Percentiles rank a stretch among this genome's conserved stretches.
These are phyloP conservation scores for Pseudobourletiella spinata DNA, from an alignment of 1,140 invertebrate genomes.

Conservation along the genomic window DNA sequence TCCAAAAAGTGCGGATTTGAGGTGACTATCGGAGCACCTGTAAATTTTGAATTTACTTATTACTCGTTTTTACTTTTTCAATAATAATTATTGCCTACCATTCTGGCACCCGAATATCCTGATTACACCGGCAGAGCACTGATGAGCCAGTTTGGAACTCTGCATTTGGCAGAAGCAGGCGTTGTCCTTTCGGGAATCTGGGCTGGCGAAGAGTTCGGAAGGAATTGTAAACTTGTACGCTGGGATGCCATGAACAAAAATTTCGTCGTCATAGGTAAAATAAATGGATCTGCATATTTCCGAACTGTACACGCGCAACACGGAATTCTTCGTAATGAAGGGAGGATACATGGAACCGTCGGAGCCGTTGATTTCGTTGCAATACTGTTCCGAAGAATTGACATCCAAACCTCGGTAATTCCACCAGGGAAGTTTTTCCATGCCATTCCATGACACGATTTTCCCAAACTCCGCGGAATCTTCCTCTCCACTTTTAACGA, in stretches of 20 bases:
- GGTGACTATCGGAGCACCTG: background rate
- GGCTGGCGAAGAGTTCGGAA: conserved; percentile 48
- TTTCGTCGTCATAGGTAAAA: conserved; percentile 51
- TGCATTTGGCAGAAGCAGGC: conserved; percentile 59
- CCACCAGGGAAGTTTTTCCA: conserved; percentile 18
- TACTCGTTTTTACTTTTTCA: background rate
- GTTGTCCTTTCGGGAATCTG: conserved; percentile 54
- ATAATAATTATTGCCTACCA: conserved; percentile 3
- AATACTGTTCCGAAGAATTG: conserved; percentile 38
- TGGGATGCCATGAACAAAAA: conserved; percentile 55
- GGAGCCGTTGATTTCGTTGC: conserved; percentile 60
- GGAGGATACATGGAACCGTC: conserved; percentile 69
- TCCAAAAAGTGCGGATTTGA: background rate
- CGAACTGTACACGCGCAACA: conserved; percentile 23
- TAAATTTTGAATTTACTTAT: background rate
- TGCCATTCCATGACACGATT: conserved; percentile 18
- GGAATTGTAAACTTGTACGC: conserved; percentile 55
- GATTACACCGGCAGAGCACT: conserved; percentile 58
- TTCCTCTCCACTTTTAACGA: conserved; percentile 14
- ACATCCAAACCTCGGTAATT: background rate
- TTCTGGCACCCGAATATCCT: conserved; percentile 53
- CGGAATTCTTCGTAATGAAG: conserved; percentile 44
- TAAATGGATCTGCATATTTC: conserved; percentile 49
- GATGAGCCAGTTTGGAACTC: conserved; percentile 40
- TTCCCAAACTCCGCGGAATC: conserved; percentile 14